Percentiles rank a stretch among this genome's conserved stretches.
These are phyloP conservation scores for Enteromius argenteus DNA, from an alignment of 2,797 vertebrate genomes.

Conservation along the genomic window DNA sequence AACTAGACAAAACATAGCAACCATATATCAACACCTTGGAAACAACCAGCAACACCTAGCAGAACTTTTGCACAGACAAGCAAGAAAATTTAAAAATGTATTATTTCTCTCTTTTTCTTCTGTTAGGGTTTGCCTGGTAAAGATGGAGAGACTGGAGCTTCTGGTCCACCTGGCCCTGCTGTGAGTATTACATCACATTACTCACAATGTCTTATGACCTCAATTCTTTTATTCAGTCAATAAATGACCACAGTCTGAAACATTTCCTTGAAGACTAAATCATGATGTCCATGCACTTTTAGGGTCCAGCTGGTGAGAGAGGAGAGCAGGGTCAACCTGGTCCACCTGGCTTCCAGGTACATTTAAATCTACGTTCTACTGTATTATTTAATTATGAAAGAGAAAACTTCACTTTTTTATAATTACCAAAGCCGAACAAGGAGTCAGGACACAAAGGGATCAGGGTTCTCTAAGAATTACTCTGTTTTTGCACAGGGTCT, in stretches of 20 bases:
- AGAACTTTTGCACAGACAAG: background rate
- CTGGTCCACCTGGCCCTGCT: constrained; percentile 87
- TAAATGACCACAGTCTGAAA: background rate
- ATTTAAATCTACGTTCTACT: constrained; percentile 6
- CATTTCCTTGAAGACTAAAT: background rate
- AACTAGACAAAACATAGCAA: background rate
- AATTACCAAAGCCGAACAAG: background rate
- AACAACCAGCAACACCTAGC: background rate
- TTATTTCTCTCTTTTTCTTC: constrained; percentile 16
- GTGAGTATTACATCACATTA: constrained; percentile 80
- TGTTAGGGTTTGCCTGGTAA: constrained; percentile 80
- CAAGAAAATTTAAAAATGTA: constrained; percentile 5
- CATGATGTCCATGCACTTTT: constrained; percentile 19
- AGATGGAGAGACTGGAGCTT: constrained; percentile 93
- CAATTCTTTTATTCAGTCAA: background rate
- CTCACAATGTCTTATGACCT: background rate
- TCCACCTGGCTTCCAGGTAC: constrained; percentile 92
- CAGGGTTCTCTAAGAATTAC: background rate
- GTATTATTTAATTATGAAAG: background rate
- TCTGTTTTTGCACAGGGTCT: constrained; percentile 83
- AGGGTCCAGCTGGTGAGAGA: constrained; percentile 94
- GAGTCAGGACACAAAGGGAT: background rate
- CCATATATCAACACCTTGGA: background rate
- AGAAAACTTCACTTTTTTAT: background rate
- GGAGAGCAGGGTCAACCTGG: constrained; percentile 95